Percentiles rank a stretch among this genome's conserved stretches.
phyloP scores from a whole-genome alignment of 35 echinoderm and acorn worm genomes.

The Apostichopus parvimensis region DNA sequence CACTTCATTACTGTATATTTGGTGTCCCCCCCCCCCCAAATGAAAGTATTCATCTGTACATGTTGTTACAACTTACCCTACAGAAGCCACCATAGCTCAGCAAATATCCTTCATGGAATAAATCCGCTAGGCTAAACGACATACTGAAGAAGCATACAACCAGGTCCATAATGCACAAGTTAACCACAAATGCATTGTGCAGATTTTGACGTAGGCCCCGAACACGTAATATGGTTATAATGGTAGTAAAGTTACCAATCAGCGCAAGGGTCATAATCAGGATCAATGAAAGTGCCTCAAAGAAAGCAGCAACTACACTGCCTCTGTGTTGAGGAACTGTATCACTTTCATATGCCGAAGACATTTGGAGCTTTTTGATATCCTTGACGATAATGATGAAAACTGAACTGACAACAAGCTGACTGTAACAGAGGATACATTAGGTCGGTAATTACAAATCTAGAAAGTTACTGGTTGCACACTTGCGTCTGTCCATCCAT shows the following conservation, averaged over 20 bases:
- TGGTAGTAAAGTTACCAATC: conserved; percentile 40
- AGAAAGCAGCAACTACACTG: not conserved
- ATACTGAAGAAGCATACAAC: conserved; percentile 44
- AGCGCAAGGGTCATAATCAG: conserved; percentile 15
- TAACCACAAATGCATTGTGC: conserved; percentile 40
- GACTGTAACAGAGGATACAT: too few species aligned
- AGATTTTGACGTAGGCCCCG: conserved; percentile 30
- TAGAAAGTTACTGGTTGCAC: too few species aligned
- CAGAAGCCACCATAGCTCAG: not conserved
- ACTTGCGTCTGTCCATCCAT: too few species aligned
- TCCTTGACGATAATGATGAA: too few species aligned
- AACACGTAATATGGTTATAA: not conserved
- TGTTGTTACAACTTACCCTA: conserved; percentile 7
- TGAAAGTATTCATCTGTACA: not conserved
- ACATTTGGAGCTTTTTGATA: too few species aligned
- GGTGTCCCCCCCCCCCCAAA: too few species aligned
- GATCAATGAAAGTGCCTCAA: conserved; percentile 10
- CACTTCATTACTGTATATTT: too few species aligned
- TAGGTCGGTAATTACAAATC: too few species aligned
- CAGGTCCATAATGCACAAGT: conserved; percentile 47
- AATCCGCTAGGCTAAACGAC: conserved; percentile 31
- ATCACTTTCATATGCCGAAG: too few species aligned
- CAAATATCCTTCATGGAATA: conserved; percentile 34
- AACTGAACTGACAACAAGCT: too few species aligned
- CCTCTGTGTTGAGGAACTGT: not conserved